Percentiles rank a stretch among this genome's conserved stretches.
phyloP scores from a whole-genome alignment of 2,113 vertebrate genomes.

The human (Homo sapiens) region GRCh38 chr2:105394501-105395000 shows the following conservation, averaged over 20 bases:
- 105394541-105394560: too few species aligned
- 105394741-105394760: neutral
- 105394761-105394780: neutral
- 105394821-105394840: neutral
- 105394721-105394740: neutral
- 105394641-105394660: neutral
- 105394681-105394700: neutral
- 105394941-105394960: slow-evolving; percentile 21
- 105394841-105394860: neutral
- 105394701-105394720: neutral
- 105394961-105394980: neutral
- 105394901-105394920: neutral
- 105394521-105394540: too few species aligned
- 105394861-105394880: neutral
- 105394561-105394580: neutral
- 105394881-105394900: neutral
- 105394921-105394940: neutral
- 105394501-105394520: neutral
- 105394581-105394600: too few species aligned
- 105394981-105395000: neutral
- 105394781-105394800: neutral
- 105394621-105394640: too few species aligned
- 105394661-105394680: neutral
- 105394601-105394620: too few species aligned
- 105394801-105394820: neutral